Conservation (phyloP, 2,797 vertebrate species). For the Betta splendens region DNA sequence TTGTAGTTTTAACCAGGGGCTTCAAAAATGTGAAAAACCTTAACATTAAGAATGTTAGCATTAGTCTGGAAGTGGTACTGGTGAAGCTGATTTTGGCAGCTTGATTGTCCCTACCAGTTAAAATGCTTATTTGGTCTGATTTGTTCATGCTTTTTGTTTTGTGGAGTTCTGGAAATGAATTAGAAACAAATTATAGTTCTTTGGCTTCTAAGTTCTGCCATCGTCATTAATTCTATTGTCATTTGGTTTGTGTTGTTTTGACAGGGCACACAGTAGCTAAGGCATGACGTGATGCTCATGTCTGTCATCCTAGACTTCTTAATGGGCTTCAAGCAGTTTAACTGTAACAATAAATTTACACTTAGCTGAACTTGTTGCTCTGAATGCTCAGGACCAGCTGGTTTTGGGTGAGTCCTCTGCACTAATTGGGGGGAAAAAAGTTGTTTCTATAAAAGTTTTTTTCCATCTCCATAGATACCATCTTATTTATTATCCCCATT, state of each 20-base stretch:
- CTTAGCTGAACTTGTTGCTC: neutral
- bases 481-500: conserved; percentile 8
- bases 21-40: conserved; percentile 4
- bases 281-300: neutral
- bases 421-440: conserved; percentile 8
- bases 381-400: neutral
- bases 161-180: neutral
- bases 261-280: neutral
- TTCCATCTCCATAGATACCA: conserved; percentile 23
- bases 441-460: conserved; percentile 3
- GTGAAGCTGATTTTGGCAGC: neutral
- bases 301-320: neutral
- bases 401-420: neutral
- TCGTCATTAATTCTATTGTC: neutral
- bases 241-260: neutral
- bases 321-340: neutral
- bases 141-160: neutral
- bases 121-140: neutral
- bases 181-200: neutral
- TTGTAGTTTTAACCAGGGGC: conserved; percentile 13
- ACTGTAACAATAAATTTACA: neutral
- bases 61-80: neutral
- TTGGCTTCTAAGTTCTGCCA: neutral
- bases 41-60: conserved; percentile 16
- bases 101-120: no score